Evolutionary conservation across 1,140 invertebrate genomes (phyloP), one percentile per base, ranked within the genome.

Genomic region (Drosophila orena): DNA sequence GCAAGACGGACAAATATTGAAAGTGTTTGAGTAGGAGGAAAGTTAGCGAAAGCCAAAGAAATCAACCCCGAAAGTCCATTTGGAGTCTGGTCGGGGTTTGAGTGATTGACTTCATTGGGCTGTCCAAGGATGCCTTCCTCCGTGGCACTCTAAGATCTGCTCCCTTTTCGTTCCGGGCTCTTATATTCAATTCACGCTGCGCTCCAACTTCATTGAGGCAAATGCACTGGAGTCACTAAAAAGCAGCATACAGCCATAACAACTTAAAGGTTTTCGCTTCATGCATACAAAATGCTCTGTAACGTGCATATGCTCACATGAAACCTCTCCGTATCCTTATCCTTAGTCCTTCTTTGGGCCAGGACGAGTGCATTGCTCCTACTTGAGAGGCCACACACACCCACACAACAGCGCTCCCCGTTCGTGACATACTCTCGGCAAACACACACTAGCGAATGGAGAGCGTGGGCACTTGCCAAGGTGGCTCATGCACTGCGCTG

Each of bases 241-340:
- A 77, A 79, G 70, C 47, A 57, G 50, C 58, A 40, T 40, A 3
- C 44, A 65, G 49, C 44, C 69, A 47, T 50, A 70, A 44, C 57
- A 83, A 79, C 84, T 88, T 88, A 88, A 88, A 88, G 84, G 84
- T 79, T 83, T 50, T 79, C 77, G 60, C 76, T 65, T 73, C 84
- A 62, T 84, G 85, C 84, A 88, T 89, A 84, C 79, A 17, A 81
- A 77, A 77, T 76, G 52, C 49, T 54, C 24, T 34, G 44, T 27
- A 46, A 59, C 73, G 74, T 72, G 73, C 79, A 76, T 66, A 49
- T 71, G 70, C 44, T 35, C 44, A 70, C 54, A 27, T 30, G 47
- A 30, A 55, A 68, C 56, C 24, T 68, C 34, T 35, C 30, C 64
- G 15, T 46, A 69, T 71, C 68, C 68, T 40, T 60, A 53, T 65